Conservation (phyloP, 2,797 vertebrate species). For the Anguilla obscura region DNA sequence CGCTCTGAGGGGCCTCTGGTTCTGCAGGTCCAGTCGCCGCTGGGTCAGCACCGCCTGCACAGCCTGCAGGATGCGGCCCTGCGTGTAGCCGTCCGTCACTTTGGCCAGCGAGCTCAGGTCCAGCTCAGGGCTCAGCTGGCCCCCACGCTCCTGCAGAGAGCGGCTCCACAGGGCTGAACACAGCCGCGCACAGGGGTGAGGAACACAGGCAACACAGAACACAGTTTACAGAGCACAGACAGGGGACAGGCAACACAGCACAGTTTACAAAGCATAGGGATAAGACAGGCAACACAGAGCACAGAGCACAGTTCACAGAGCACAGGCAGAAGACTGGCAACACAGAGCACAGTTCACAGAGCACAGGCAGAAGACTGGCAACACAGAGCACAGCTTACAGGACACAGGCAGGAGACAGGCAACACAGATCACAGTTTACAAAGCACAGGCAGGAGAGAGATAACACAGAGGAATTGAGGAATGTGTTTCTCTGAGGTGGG, state of each 20-base stretch:
- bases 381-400: background rate
- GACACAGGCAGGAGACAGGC: background rate
- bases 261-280: background rate
- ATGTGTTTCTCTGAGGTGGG: background rate
- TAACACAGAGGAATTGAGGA: background rate
- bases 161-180: constrained; percentile 77
- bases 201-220: background rate
- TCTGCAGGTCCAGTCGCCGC: constrained; percentile 65
- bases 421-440: background rate
- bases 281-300: background rate
- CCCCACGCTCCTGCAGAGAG: constrained; percentile 62
- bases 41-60: constrained; percentile 65
- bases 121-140: constrained; percentile 55
- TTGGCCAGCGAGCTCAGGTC: constrained; percentile 77
- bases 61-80: constrained; percentile 64
- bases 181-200: background rate
- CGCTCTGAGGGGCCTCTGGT: constrained; percentile 63
- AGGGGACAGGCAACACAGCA: background rate
- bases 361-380: background rate
- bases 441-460: background rate
- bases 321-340: background rate
- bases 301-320: background rate
- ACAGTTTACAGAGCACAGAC: background rate
- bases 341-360: background rate
- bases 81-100: constrained; percentile 81